phyloP scores from a whole-genome alignment of 2,113 vertebrate genomes.

The Phrynocephalus versicolor region DNA sequence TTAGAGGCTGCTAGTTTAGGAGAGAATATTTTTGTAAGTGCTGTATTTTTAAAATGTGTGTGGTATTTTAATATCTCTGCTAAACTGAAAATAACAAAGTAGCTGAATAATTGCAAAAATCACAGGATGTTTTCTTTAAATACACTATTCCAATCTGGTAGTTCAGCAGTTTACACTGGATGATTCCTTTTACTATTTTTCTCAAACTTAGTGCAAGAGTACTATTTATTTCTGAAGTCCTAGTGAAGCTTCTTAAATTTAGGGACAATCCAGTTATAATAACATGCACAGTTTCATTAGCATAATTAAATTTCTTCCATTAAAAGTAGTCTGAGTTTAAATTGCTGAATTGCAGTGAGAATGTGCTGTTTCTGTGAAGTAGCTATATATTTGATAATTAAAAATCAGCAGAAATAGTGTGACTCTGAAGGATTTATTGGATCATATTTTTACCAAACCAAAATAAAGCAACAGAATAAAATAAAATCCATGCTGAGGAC shows the following conservation, averaged over 20 bases:
- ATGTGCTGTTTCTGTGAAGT: neutral
- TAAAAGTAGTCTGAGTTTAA: neutral
- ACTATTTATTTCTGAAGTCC: neutral
- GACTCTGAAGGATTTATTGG: neutral
- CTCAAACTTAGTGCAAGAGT: neutral
- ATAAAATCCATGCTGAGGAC: neutral
- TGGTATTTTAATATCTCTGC: neutral
- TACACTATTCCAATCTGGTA: neutral
- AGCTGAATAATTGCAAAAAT: neutral
- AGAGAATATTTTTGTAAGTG: neutral
- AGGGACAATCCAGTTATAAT: neutral
- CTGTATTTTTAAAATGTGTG: neutral
- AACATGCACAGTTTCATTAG: neutral
- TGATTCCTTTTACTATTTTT: neutral
- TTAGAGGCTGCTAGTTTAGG: neutral
- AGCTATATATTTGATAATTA: neutral
- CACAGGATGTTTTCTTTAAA: no score
- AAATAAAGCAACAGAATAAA: conserved; percentile 4
- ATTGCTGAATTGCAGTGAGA: neutral
- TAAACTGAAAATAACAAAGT: neutral
- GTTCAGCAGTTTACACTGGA: neutral
- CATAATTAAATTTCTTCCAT: neutral
- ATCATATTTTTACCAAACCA: neutral
- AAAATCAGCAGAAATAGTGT: neutral
- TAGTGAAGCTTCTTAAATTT: neutral